Conservation (phyloP, 1,140 invertebrate genomes). For the Drosophila erecta region DNA sequence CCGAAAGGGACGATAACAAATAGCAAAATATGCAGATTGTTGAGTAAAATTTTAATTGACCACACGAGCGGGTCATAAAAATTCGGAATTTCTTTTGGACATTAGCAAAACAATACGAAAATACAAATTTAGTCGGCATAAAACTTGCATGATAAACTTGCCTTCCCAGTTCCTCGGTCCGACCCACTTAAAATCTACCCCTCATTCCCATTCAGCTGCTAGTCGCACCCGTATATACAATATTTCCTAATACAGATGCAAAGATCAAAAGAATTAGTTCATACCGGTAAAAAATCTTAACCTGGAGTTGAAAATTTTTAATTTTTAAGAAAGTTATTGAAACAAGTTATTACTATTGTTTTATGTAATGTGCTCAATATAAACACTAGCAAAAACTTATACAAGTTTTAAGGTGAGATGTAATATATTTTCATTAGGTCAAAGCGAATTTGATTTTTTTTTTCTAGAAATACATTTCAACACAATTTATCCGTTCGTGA, state of each 20-base stretch:
- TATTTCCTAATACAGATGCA: not conserved
- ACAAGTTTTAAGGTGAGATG: no score
- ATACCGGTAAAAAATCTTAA: no score
- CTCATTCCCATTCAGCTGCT: not conserved
- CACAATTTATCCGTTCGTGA: no score
- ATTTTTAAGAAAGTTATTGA: no score
- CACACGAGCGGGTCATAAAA: slow-evolving; percentile 74
- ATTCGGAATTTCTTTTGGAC: slow-evolving; percentile 62
- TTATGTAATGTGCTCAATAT: no score
- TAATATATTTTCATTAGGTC: no score
- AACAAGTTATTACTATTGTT: no score
- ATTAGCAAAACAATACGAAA: slow-evolving; percentile 34
- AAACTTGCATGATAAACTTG: slow-evolving; percentile 61
- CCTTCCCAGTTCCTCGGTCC: not conserved
- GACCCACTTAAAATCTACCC: not conserved
- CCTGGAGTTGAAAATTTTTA: no score
- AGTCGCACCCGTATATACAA: slow-evolving; percentile 19
- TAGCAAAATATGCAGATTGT: slow-evolving; percentile 52
- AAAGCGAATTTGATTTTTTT: not conserved
- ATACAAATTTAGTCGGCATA: slow-evolving; percentile 23
- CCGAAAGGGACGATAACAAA: slow-evolving; percentile 11
- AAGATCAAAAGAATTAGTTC: no score
- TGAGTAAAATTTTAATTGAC: slow-evolving; percentile 69
- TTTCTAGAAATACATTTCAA: no score
- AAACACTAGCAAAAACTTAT: no score